Base-by-base conservation (phyloP, 23 tunicate genomes). In the Phallusia fumigata region DNA sequence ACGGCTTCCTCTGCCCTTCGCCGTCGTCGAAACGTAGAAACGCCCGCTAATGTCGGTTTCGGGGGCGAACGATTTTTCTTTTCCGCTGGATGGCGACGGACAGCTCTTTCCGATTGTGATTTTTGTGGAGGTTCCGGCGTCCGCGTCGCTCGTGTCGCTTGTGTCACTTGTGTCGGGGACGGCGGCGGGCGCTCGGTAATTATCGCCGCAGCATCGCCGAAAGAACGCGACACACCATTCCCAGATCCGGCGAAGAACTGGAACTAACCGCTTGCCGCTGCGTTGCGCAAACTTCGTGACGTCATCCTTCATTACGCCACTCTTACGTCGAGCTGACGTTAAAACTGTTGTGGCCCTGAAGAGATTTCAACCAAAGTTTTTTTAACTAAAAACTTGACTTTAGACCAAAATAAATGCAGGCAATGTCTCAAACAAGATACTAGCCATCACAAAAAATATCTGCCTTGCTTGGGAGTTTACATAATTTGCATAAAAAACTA, bases 1-100 rank as follows among this genome's bases (percentile, higher is more conserved):
- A 21, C 69, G 26, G 28, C 13, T 58, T 58, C 11, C 16, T 5
- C 47, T 40, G 47, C 47, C 47, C 10, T 40, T 40, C 26, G 28
- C 15, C 13, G 8, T 58, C 13, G 69, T 21, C 3, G 69, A 58
- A 58, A 58, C 11, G 26, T 22, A 58, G 69, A 58, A 58, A 21
- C 69, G 69, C 13, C 69, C 69, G 69, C 69, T 58, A 16, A 58
- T 58, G 69, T 58, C 69, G 69, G 69, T 16, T 22, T 58, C 28
- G 2, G 69, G 69, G 26, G 11, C 15, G 16, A 58, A 16, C 11
- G 69, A 58, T 21, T 22, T 58, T 13, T 58, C 69, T 58, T 58
- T 58, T 6, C 69, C 69, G 16, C 69, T 58, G 13, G 69, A 58
- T 24, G 69, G 69, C 69, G 69, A 22, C 69, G 69, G 69, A 21